phyloP scores from a whole-genome alignment of 2,888 invertebrate genomes.

The Molorchus minor region DNA sequence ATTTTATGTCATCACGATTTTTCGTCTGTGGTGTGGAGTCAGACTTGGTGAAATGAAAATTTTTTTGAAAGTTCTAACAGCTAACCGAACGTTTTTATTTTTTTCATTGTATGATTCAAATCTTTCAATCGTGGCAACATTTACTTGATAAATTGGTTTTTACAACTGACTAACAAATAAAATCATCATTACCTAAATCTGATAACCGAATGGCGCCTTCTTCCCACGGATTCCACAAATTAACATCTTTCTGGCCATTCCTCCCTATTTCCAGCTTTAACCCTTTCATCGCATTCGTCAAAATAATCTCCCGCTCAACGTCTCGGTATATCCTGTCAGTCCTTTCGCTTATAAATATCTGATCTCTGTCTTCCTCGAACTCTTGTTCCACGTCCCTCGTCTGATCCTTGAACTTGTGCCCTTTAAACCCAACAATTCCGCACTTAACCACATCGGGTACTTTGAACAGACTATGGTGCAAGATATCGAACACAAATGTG shows the following conservation, averaged over 20 bases:
- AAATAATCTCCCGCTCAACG: not conserved
- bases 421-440: conserved; percentile 26
- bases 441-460: conserved; percentile 28
- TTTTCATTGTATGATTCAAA: too few species aligned
- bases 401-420: not conserved
- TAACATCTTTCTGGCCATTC: not conserved
- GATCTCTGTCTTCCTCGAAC: conserved; percentile 1
- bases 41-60: too few species aligned
- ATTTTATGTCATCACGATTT: too few species aligned
- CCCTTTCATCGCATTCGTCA: not conserved
- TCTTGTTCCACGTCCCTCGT: not conserved
- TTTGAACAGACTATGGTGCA: conserved; percentile 28
- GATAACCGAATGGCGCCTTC: not conserved
- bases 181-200: conserved; percentile 18
- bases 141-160: not conserved
- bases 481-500: conserved; percentile 27
- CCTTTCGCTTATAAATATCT: not conserved
- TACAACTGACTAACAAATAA: too few species aligned
- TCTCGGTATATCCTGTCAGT: conserved; percentile 8
- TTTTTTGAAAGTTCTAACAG: too few species aligned
- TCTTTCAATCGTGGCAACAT: not conserved
- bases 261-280: not conserved
- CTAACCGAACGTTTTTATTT: too few species aligned
- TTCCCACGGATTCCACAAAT: conserved; percentile 22
- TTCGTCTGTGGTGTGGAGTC: too few species aligned